Conservation (phyloP, 1,140 invertebrate genomes). For the Spodoptera litura region DNA sequence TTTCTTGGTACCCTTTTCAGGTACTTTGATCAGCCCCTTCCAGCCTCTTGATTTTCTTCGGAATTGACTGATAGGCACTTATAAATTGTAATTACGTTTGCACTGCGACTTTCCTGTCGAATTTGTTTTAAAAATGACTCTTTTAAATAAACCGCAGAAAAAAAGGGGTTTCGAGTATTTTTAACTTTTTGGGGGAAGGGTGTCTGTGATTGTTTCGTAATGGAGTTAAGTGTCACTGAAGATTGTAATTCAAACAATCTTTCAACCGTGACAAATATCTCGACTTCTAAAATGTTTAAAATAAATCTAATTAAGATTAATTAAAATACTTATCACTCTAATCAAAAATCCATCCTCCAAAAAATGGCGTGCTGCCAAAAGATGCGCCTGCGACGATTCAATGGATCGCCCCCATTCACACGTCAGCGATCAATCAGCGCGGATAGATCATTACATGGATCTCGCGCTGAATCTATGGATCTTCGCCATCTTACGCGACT, state of each 20-base stretch:
- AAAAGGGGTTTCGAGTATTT: slow-evolving; percentile 12
- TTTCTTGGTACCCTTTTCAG: slow-evolving; percentile 57
- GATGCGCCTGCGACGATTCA: slow-evolving; percentile 45
- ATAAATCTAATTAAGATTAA: not conserved
- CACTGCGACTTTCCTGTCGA: not conserved
- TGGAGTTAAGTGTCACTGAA: slow-evolving; percentile 1
- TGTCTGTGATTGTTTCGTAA: slow-evolving; percentile 20
- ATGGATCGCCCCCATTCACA: slow-evolving; percentile 49
- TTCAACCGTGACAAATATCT: not conserved
- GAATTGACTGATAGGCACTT: slow-evolving; percentile 53
- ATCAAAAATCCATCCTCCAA: slow-evolving; percentile 24
- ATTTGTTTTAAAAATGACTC: slow-evolving; percentile 30
- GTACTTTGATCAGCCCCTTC: slow-evolving; percentile 41
- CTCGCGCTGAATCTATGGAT: slow-evolving; percentile 32
- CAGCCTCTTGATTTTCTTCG: slow-evolving; percentile 39
- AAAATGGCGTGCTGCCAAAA: slow-evolving; percentile 58
- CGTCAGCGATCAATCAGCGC: slow-evolving; percentile 48
- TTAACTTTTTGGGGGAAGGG: slow-evolving; percentile 3
- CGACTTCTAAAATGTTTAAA: not conserved
- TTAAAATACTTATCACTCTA: slow-evolving; percentile 26
- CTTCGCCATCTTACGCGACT: slow-evolving; percentile 27
- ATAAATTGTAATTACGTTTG: slow-evolving; percentile 57
- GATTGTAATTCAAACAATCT: not conserved
- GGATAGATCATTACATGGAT: slow-evolving; percentile 38
- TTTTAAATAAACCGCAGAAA: slow-evolving; percentile 14